phyloP scores from a whole-genome alignment of 2,113 vertebrate genomes.

The Herpailurus yagouaroundi region DNA sequence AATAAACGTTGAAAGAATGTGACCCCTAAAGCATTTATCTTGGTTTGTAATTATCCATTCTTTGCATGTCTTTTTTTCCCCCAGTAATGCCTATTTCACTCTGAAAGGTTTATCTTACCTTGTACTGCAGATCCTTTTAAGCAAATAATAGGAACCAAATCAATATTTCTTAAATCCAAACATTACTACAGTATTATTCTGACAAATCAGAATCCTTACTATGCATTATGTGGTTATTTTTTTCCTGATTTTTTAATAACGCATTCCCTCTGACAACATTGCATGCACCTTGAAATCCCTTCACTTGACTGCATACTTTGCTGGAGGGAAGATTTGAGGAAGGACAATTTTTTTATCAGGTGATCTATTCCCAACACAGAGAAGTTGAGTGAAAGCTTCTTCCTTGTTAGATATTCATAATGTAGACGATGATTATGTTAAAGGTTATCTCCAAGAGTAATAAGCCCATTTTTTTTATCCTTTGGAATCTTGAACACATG shows the following conservation, averaged over 20 bases:
- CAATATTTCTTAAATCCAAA: constrained; percentile 33
- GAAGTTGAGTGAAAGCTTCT: constrained; percentile 33
- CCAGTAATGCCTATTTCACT: not conserved
- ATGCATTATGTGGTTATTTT: constrained; percentile 1
- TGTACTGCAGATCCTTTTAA: not conserved
- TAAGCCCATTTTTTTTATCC: not conserved
- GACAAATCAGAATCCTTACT: not conserved
- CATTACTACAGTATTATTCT: constrained; percentile 37
- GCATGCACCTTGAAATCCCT: constrained; percentile 38
- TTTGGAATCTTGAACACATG: not conserved
- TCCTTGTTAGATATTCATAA: constrained; percentile 54
- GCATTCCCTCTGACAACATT: constrained; percentile 9
- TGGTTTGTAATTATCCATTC: not conserved
- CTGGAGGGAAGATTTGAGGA: constrained; percentile 46
- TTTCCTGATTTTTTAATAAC: not conserved
- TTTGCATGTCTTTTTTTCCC: not conserved
- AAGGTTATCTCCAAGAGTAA: constrained; percentile 45
- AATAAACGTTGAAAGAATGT: too few species aligned
- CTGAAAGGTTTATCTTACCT: constrained; percentile 26
- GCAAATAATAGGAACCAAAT: not conserved
- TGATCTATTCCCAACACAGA: constrained; percentile 24
- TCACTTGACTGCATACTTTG: constrained; percentile 33
- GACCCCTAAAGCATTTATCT: not conserved
- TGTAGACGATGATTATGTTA: not conserved
- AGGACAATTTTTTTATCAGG: constrained; percentile 32